Conservation (phyloP, 1,140 invertebrate genomes). For the Drosophila pallidifrons region DNA sequence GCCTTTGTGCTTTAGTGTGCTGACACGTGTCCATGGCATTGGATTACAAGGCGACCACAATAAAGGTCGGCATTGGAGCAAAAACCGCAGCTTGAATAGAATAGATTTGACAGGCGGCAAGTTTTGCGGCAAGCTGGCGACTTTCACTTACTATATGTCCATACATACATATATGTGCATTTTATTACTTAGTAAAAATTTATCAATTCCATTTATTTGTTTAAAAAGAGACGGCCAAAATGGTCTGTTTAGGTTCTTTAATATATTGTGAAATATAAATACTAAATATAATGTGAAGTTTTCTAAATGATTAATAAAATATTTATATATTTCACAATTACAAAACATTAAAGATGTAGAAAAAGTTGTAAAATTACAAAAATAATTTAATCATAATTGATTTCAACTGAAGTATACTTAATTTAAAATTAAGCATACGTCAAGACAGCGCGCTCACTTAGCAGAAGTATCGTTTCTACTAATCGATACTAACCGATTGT, state of each 20-base stretch:
- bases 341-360: too few species aligned
- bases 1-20: background rate
- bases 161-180: background rate
- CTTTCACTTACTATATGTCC: background rate
- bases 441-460: background rate
- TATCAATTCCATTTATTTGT: too few species aligned
- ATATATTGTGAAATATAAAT: too few species aligned
- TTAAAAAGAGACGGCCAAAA: too few species aligned
- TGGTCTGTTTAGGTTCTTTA: too few species aligned
- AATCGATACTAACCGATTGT: slow-evolving; percentile 21
- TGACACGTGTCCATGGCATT: slow-evolving; percentile 37
- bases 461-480: background rate
- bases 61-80: slow-evolving; percentile 22
- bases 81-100: slow-evolving; percentile 9
- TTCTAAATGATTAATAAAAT: too few species aligned
- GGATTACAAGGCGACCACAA: slow-evolving; percentile 30
- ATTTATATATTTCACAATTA: too few species aligned
- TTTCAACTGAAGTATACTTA: background rate
- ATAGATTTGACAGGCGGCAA: slow-evolving; percentile 6
- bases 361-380: too few species aligned
- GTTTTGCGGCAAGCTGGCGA: background rate
- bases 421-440: background rate
- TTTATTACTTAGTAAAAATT: background rate
- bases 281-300: too few species aligned
- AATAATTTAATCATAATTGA: background rate